Evolutionary conservation across 2,797 vertebrate genomes (phyloP).

Genomic region (Tolypeutes matacus): DNA sequence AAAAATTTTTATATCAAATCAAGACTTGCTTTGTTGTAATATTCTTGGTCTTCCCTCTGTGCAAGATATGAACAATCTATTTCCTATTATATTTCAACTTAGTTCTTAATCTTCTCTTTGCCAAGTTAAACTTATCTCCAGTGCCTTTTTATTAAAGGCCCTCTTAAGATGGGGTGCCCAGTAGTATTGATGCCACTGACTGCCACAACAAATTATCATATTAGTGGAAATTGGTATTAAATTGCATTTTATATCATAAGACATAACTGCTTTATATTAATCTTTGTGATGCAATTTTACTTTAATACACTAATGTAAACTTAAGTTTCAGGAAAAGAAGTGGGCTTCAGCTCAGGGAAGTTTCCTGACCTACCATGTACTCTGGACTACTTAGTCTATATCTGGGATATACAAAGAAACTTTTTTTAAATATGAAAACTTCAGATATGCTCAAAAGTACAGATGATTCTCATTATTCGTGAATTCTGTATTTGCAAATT

Average conservation of each 20-base stretch:
- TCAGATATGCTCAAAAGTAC: too few species aligned
- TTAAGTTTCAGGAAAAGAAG: too few species aligned
- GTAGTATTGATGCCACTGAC: background rate
- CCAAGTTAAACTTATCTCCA: background rate
- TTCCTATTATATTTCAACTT: background rate
- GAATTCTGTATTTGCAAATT: too few species aligned
- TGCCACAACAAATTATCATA: background rate
- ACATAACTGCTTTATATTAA: too few species aligned
- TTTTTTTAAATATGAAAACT: background rate
- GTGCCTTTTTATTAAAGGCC: background rate
- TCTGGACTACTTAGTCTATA: background rate
- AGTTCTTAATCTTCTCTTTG: conserved; percentile 20
- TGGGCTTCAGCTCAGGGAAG: too few species aligned
- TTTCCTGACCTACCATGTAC: too few species aligned
- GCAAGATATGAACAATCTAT: background rate
- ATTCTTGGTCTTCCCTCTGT: background rate
- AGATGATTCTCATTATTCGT: too few species aligned
- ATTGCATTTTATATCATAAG: too few species aligned
- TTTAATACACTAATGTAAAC: too few species aligned
- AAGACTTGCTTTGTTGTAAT: conserved; percentile 34
- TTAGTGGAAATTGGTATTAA: too few species aligned
- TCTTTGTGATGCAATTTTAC: too few species aligned
- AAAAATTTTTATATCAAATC: conserved; percentile 55
- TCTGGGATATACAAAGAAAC: background rate
- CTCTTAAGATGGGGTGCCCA: background rate